phyloP scores from a whole-genome alignment of 1,140 invertebrate species.

The Popillia japonica region DNA sequence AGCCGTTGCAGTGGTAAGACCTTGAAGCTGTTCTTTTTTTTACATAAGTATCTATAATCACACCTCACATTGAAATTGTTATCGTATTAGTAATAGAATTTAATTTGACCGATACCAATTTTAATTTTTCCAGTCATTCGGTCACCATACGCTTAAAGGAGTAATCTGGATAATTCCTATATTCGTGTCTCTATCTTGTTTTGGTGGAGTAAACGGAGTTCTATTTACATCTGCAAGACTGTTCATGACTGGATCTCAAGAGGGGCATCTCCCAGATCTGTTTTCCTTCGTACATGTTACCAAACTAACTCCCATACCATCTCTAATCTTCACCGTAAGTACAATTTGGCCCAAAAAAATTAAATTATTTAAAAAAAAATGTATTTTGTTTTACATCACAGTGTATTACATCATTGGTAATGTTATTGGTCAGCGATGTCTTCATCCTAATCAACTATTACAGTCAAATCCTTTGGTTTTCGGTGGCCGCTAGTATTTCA shows the following conservation, averaged over 20 bases:
- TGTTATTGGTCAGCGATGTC: conserved; percentile 77
- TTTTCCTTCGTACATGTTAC: conserved; percentile 80
- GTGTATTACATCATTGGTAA: conserved; percentile 75
- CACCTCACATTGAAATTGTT: no score
- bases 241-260: conserved; percentile 80
- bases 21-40: conserved; percentile 1
- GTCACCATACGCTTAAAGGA: conserved; percentile 77
- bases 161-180: conserved; percentile 86
- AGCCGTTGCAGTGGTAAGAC: conserved; percentile 83
- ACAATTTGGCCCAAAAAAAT: no score
- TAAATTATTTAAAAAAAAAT: conserved; percentile 9
- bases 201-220: conserved; percentile 91
- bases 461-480: conserved; percentile 82
- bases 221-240: conserved; percentile 87
- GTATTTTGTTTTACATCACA: conserved; percentile 59
- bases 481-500: conserved; percentile 76
- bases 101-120: not conserved
- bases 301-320: conserved; percentile 81
- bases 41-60: no score
- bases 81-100: not conserved
- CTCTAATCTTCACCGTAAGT: conserved; percentile 79
- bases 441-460: conserved; percentile 81
- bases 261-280: conserved; percentile 82
- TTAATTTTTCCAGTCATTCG: conserved; percentile 75
- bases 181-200: conserved; percentile 85